These are phyloP conservation scores for Triplophysa dalaica DNA, from an alignment of 2,113 vertebrate genomes.

Conservation along the genomic window DNA sequence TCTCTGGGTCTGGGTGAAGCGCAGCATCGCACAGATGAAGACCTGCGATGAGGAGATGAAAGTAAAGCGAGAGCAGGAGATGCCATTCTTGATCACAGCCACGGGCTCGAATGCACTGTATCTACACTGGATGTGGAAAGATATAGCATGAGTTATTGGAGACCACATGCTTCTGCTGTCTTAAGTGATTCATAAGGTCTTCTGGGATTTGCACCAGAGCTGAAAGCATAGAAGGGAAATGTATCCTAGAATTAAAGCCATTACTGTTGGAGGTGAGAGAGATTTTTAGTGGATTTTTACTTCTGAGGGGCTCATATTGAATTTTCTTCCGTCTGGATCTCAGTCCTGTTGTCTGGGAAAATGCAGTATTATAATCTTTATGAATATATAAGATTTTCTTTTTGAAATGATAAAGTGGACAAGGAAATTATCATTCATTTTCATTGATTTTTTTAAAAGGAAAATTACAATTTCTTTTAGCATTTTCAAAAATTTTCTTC, in stretches of 20 bases:
- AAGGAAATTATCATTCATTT: too few relatives aligned
- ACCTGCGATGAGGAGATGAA: background rate
- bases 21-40: constrained; percentile 15
- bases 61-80: background rate
- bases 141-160: constrained; percentile 12
- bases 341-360: too few relatives aligned
- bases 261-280: background rate
- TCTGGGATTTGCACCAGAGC: constrained; percentile 17
- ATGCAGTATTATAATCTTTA: too few relatives aligned
- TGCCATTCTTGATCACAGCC: background rate
- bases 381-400: too few relatives aligned
- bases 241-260: background rate
- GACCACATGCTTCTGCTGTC: background rate
- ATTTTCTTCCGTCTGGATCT: background rate
- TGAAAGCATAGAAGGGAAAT: background rate
- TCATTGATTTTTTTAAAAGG: too few relatives aligned
- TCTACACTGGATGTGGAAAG: background rate
- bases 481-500: too few relatives aligned
- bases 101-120: background rate
- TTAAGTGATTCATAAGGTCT: background rate
- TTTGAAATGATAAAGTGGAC: too few relatives aligned
- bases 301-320: background rate
- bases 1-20: background rate
- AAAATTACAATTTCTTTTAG: too few relatives aligned
- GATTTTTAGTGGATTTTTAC: background rate